Evolutionary conservation across 2,888 invertebrate species (phyloP).

Genomic region (Altica lythri): DNA sequence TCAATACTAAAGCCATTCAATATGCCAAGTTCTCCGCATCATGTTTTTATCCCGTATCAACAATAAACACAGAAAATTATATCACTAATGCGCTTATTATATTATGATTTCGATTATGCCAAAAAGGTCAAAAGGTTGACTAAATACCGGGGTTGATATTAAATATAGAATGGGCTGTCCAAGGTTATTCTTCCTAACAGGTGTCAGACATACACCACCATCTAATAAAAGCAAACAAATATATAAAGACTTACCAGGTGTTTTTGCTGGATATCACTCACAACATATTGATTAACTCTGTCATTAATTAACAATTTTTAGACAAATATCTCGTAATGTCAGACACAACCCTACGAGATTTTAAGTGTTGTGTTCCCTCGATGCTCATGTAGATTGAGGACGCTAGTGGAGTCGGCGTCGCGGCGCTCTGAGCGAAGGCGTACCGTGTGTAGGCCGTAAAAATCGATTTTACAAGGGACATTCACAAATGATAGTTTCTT

Average conservation of each 20-base stretch:
- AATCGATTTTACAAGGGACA: constrained; percentile 50
- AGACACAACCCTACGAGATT: constrained; percentile 17
- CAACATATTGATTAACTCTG: constrained; percentile 18
- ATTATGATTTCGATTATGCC: background rate
- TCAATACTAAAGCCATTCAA: constrained; percentile 4
- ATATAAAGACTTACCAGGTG: constrained; percentile 19
- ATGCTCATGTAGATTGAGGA: constrained; percentile 16
- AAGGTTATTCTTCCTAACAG: constrained; percentile 24
- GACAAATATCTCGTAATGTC: constrained; percentile 1
- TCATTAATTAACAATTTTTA: constrained; percentile 9
- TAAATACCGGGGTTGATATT: constrained; percentile 5
- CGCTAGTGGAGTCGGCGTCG: constrained; percentile 31
- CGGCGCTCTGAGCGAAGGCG: constrained; percentile 47
- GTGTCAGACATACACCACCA: constrained; percentile 13
- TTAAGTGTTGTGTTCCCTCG: constrained; percentile 17
- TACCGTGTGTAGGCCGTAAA: constrained; percentile 49
- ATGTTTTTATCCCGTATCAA: too few species aligned
- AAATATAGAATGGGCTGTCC: constrained; percentile 20
- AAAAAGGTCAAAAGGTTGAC: constrained; percentile 17
- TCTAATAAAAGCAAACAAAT: background rate
- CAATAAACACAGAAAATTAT: too few species aligned
- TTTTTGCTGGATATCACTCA: constrained; percentile 10
- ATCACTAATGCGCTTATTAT: too few species aligned
- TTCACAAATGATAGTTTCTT: constrained; percentile 10
- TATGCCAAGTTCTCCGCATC: background rate